A percentile compares a stretch with the other conserved stretches of the same genome.
phyloP scores from a whole-genome alignment of 2,797 vertebrate species.

The Podarcis siculus region DNA sequence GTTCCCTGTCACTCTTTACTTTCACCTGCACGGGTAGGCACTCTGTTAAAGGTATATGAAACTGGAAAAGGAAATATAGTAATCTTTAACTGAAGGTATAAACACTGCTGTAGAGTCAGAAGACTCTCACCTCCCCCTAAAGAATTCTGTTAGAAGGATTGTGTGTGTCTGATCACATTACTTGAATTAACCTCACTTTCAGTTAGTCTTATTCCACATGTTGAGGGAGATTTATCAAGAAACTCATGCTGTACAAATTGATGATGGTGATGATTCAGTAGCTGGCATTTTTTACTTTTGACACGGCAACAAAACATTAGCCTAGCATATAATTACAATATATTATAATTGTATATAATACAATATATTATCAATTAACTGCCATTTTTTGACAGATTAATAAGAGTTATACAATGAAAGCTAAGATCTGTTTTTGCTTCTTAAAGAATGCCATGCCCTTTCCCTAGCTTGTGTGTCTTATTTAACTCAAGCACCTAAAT shows the following conservation, averaged over 20 bases:
- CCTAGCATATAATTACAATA: constrained; percentile 30
- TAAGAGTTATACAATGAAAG: constrained; percentile 16
- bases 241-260: constrained; percentile 26
- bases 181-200: background rate
- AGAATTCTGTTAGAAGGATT: too few relatives aligned
- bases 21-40: too few relatives aligned
- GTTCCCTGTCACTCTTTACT: too few relatives aligned
- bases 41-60: too few relatives aligned
- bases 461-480: constrained; percentile 15
- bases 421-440: constrained; percentile 30
- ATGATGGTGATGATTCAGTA: constrained; percentile 47
- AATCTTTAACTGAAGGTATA: too few relatives aligned
- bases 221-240: constrained; percentile 35
- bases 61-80: too few relatives aligned
- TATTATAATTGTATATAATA: background rate
- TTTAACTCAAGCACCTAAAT: background rate
- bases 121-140: too few relatives aligned
- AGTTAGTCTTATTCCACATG: background rate
- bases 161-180: background rate
- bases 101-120: too few relatives aligned
- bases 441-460: constrained; percentile 18
- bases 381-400: constrained; percentile 6
- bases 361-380: constrained; percentile 15
- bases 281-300: constrained; percentile 48
- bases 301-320: constrained; percentile 43